These are phyloP conservation scores for Muscicapa comitata DNA, from an alignment of 2,797 vertebrate species.

Conservation along the genomic window DNA sequence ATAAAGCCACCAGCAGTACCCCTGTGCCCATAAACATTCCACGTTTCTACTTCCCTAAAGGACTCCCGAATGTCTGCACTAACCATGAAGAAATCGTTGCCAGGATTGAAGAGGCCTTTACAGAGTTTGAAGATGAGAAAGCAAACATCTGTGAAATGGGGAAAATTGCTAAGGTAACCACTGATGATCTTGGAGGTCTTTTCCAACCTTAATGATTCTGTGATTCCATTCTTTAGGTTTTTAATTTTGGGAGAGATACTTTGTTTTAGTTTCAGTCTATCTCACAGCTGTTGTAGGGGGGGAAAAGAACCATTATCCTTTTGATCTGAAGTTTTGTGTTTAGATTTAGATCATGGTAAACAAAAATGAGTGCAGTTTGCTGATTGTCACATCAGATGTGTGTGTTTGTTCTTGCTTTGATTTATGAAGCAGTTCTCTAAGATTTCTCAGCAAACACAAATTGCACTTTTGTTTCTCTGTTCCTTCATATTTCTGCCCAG, in stretches of 20 bases:
- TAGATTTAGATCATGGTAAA: neutral
- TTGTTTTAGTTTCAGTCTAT: neutral
- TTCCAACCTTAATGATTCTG: neutral
- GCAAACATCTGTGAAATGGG: constrained; percentile 94
- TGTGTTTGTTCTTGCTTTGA: neutral
- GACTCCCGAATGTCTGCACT: constrained; percentile 83
- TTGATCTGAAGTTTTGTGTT: neutral
- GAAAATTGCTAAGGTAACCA: constrained; percentile 92
- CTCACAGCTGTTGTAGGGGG: neutral
- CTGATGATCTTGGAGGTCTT: neutral
- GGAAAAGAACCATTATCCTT: neutral
- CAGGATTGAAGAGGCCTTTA: constrained; percentile 85
- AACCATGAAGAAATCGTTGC: constrained; percentile 87
- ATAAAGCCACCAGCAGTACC: constrained; percentile 77
- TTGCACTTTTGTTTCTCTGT: neutral
- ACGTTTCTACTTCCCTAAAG: constrained; percentile 97
- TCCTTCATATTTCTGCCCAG: neutral
- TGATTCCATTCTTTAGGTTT: neutral
- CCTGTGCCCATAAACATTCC: constrained; percentile 95
- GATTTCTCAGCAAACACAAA: neutral
- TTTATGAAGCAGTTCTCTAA: neutral
- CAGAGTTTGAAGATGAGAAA: constrained; percentile 91
- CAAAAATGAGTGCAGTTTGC: neutral
- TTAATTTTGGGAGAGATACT: neutral
- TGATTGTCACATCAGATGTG: neutral